Percentiles rank a stretch among this genome's conserved stretches.
Evolutionary conservation across 2,797 vertebrate genomes (phyloP).

Genomic region (Lithobates pipiens): DNA sequence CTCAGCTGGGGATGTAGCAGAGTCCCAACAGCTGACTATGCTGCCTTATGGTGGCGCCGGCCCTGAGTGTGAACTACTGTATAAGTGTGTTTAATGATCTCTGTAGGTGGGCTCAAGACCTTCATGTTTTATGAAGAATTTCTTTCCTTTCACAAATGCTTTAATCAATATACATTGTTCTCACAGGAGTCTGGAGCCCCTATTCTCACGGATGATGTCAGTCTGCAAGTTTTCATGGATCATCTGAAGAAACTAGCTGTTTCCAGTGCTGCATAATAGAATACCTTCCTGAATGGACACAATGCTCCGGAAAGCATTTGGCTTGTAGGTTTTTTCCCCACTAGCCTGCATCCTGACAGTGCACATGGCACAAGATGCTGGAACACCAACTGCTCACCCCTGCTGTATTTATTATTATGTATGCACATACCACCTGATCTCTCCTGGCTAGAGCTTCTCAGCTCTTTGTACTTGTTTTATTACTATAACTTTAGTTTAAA

Average conservation of each 20-base stretch:
- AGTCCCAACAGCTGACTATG: no score
- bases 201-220: constrained; percentile 97
- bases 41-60: no score
- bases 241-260: constrained; percentile 98
- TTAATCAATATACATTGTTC: no score
- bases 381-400: not conserved
- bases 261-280: constrained; percentile 88
- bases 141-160: no score
- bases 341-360: not conserved
- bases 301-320: not conserved
- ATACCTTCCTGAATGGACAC: not conserved
- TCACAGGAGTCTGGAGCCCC: constrained; percentile 92
- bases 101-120: no score
- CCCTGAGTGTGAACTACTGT: no score
- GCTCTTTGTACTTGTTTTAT: not conserved
- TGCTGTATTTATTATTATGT: not conserved
- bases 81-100: no score
- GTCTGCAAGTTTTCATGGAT: constrained; percentile 98
- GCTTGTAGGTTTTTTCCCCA: not conserved
- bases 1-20: no score
- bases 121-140: no score
- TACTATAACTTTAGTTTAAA: not conserved
- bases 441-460: not conserved
- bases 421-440: not conserved
- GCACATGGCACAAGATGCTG: not conserved